phyloP scores from a whole-genome alignment of 1,140 invertebrate species.

The Eriosoma lanigerum region DNA sequence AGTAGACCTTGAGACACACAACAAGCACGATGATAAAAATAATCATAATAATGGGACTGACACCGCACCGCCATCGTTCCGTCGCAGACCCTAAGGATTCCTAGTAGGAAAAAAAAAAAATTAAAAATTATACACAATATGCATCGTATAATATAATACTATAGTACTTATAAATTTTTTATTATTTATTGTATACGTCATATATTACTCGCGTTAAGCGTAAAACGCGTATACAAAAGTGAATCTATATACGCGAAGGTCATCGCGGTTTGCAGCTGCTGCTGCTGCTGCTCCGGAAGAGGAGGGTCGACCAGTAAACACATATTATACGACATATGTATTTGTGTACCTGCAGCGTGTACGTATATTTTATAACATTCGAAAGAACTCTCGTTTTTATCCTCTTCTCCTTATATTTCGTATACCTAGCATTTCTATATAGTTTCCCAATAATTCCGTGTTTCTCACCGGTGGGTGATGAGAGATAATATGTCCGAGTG shows the following conservation, averaged over 20 bases:
- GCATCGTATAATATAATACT: too few relatives aligned
- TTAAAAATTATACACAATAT: neutral
- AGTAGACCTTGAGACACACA: constrained; percentile 3
- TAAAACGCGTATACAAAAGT: neutral
- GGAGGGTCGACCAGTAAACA: neutral
- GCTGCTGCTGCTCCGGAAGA: constrained; percentile 24
- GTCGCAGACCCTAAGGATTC: neutral
- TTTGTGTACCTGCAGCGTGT: neutral
- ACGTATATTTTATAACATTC: neutral
- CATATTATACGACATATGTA: constrained; percentile 1
- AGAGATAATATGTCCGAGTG: too few relatives aligned
- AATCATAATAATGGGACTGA: neutral
- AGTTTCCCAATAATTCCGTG: too few relatives aligned
- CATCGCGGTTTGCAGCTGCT: constrained; percentile 33
- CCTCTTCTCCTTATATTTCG: neutral
- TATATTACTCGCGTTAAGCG: too few relatives aligned
- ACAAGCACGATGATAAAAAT: neutral
- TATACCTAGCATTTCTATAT: too few relatives aligned
- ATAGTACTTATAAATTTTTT: too few relatives aligned
- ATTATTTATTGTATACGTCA: too few relatives aligned
- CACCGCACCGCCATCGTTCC: neutral
- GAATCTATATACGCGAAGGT: constrained; percentile 31
- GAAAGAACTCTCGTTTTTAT: constrained; percentile 21
- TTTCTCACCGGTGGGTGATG: too few relatives aligned
- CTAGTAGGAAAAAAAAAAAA: neutral